phyloP scores from a whole-genome alignment of 2,797 vertebrate genomes.

The Coregonus suidteri region DNA sequence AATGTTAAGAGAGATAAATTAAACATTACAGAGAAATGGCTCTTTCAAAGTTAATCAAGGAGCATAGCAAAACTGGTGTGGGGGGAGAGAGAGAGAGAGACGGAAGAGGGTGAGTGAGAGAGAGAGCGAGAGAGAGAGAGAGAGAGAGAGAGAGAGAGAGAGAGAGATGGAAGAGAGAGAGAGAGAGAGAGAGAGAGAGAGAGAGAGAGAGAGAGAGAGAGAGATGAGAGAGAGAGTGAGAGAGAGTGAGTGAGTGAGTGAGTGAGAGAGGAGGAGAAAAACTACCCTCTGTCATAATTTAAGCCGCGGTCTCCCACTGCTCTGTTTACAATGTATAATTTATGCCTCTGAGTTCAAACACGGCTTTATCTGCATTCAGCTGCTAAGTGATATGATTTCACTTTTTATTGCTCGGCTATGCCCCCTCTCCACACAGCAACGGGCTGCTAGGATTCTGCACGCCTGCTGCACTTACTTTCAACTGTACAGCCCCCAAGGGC shows the following conservation, averaged over 20 bases:
- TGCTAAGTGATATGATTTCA: constrained; percentile 92
- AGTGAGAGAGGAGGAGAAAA: constrained; percentile 66
- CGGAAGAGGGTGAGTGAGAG: too few species aligned
- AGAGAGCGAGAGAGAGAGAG: too few species aligned
- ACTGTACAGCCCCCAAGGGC: constrained; percentile 66
- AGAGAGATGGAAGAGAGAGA: too few species aligned
- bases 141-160: too few species aligned
- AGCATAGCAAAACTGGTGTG: constrained; percentile 70
- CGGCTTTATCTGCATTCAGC: constrained; percentile 86
- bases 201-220: too few species aligned
- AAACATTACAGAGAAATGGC: constrained; percentile 77
- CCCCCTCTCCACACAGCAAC: constrained; percentile 53
- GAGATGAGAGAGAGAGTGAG: too few species aligned
- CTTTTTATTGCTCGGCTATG: constrained; percentile 65
- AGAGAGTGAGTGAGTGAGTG: neutral
- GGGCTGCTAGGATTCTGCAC: constrained; percentile 69
- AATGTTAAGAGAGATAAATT: constrained; percentile 78
- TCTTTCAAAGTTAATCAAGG: constrained; percentile 84
- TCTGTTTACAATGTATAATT: constrained; percentile 95
- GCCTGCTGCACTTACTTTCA: constrained; percentile 68
- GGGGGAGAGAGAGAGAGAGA: constrained; percentile 43
- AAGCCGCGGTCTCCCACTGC: constrained; percentile 81
- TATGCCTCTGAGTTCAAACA: constrained; percentile 88
- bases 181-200: too few species aligned
- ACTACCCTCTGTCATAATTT: constrained; percentile 84